A percentile compares a stretch with the other conserved stretches of the same genome.
These are phyloP conservation scores for Brienomyrus longianalis DNA, from an alignment of 2,113 vertebrate species.

Conservation along the genomic window DNA sequence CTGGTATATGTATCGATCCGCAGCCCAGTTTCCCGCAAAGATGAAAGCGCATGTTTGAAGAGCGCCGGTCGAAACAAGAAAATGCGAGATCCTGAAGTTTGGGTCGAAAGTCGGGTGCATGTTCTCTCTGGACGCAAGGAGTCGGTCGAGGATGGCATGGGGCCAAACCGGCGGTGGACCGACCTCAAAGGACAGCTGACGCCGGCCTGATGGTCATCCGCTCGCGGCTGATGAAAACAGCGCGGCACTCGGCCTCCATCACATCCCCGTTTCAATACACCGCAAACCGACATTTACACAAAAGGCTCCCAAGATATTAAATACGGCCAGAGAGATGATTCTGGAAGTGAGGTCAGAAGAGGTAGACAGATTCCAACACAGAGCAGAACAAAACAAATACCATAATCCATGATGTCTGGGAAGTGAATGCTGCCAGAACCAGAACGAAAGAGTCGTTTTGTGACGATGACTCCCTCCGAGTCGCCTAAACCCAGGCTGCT, in stretches of 20 bases:
- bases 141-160: not conserved
- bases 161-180: not conserved
- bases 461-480: not conserved
- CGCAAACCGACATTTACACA: not conserved
- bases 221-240: not conserved
- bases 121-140: not conserved
- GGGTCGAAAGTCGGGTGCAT: not conserved
- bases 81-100: not conserved
- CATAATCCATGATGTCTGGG: not conserved
- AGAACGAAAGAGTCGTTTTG: not conserved
- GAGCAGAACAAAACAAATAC: not conserved
- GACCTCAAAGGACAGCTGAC: not conserved
- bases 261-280: not conserved
- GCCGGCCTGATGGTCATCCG: not conserved
- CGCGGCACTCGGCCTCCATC: not conserved
- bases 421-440: not conserved
- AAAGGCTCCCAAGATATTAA: not conserved
- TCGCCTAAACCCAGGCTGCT: no score
- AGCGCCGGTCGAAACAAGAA: not conserved
- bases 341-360: not conserved
- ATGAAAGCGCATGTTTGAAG: not conserved
- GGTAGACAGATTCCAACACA: not conserved
- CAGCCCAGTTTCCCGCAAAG: not conserved
- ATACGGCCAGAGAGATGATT: not conserved
- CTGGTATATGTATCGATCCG: not conserved